A percentile compares a stretch with the other conserved stretches of the same genome.
These are phyloP conservation scores for Euleptes europaea DNA, from an alignment of 2,113 vertebrate species.

Conservation along the genomic window DNA sequence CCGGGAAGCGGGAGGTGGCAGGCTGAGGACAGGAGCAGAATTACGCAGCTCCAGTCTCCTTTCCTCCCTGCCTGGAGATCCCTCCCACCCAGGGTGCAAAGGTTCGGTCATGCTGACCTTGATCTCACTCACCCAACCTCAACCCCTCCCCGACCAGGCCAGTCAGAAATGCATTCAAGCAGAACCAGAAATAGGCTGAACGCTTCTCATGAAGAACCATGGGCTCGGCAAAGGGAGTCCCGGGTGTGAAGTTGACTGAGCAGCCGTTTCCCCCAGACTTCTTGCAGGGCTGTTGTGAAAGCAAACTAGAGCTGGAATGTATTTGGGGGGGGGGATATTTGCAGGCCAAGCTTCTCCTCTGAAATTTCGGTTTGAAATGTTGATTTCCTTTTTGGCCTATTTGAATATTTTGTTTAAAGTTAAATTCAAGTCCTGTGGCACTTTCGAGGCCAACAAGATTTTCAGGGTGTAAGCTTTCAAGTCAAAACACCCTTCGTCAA, in stretches of 20 bases:
- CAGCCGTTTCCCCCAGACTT: neutral
- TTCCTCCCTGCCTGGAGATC: too few species aligned
- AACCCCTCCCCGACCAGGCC: neutral
- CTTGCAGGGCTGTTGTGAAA: neutral
- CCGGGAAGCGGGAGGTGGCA: neutral
- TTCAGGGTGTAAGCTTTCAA: too few species aligned
- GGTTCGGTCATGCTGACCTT: too few species aligned
- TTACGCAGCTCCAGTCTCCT: rapidly evolving
- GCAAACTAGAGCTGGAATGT: neutral
- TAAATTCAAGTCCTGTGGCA: too few species aligned
- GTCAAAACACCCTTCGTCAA: too few species aligned
- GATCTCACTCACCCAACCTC: neutral
- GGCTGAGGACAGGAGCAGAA: neutral
- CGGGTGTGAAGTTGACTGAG: neutral
- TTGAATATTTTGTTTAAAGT: neutral
- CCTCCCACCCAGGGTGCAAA: neutral
- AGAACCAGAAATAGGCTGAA: neutral
- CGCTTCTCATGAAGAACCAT: neutral
- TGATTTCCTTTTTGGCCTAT: neutral
- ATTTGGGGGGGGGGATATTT: neutral
- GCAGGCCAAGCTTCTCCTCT: neutral
- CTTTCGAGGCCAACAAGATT: too few species aligned
- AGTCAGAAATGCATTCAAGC: neutral
- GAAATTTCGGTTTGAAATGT: neutral
- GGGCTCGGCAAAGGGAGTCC: neutral